Evolutionary conservation across 2,797 vertebrate genomes (phyloP), one percentile per base, ranked within the genome.

Genomic region (Mormyrus hasselquistii): DNA sequence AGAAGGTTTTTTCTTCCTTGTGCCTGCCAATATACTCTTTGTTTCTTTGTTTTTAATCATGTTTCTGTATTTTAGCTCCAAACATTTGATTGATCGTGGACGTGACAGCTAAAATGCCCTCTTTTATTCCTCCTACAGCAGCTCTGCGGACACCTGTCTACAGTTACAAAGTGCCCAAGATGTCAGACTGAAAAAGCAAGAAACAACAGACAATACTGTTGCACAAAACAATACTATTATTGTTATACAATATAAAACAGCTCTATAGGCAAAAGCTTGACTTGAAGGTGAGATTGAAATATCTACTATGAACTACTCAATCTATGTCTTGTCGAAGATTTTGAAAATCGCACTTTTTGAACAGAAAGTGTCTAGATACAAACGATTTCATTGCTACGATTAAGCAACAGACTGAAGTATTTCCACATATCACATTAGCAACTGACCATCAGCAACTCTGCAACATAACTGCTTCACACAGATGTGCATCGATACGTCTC

Each of bases 231-330:
- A 79, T 79, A 79, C 73, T 79, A 41, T 79, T 79, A 79, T 44
- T 79, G 73, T 79, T 79, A 44, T 79, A 41, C 38, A 0, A 79
- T 44, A 79, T n/a, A 79, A 44, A 79, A 79, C 73, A 44, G 73
- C 73, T 79, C 73, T 44, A 79, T 79, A 79, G 38, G 44, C 73
- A 41, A 79, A 16, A 79, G 6, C 5, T 44, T 44, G 73, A 79
- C 34, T 79, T 79, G 16, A 79, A 79, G 34, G 73, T 19, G 73
- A 79, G 38, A 84, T 50, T 84, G 44, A 84, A 84, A 84, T 84
- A 84, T 84, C 19, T 41, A 82, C 44, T 19, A 84, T 14, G 41
- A 49, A 49, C 82, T 84, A 49, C 47, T 84, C 9, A 29, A 50
- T 84, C 41, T 84, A 44, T 84, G 44, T 49, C 82, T 84, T 50